phyloP scores from a whole-genome alignment of 2,113 vertebrate genomes.

The Tychaedon coryphoeus region DNA sequence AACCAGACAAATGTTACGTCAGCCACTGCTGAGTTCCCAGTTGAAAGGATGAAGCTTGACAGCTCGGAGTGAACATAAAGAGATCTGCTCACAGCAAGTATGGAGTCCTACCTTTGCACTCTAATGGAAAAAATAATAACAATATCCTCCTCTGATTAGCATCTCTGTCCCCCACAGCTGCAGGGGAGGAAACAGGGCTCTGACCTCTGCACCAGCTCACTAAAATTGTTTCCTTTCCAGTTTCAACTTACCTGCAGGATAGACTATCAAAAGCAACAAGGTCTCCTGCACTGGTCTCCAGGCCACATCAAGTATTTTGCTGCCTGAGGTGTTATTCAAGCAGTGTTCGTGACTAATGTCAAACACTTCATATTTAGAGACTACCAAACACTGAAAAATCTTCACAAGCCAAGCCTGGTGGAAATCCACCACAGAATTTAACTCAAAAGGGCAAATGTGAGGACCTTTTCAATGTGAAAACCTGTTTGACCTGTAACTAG shows the following conservation, averaged over 20 bases:
- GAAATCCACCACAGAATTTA: background rate
- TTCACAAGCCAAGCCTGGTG: background rate
- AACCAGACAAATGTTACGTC: background rate
- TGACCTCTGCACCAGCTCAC: background rate
- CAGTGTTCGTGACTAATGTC: accelerated
- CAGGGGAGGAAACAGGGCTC: background rate
- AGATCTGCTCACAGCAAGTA: background rate
- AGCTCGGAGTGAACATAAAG: background rate
- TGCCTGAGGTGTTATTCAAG: background rate
- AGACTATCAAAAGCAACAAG: background rate
- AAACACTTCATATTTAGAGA: background rate
- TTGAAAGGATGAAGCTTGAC: background rate
- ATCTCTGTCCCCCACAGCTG: background rate
- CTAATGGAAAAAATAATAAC: background rate
- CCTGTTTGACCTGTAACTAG: background rate
- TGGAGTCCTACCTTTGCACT: background rate
- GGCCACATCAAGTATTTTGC: background rate
- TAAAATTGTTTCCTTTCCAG: background rate
- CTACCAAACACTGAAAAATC: background rate
- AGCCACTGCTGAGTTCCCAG: background rate
- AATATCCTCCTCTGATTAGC: background rate
- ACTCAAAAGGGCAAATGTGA: background rate
- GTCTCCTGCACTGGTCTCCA: background rate
- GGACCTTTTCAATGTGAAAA: background rate
- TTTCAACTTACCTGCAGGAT: background rate